A percentile compares a stretch with the other conserved stretches of the same genome.
Conservation (phyloP, 1,140 invertebrate species). For the Campodea augens region DNA sequence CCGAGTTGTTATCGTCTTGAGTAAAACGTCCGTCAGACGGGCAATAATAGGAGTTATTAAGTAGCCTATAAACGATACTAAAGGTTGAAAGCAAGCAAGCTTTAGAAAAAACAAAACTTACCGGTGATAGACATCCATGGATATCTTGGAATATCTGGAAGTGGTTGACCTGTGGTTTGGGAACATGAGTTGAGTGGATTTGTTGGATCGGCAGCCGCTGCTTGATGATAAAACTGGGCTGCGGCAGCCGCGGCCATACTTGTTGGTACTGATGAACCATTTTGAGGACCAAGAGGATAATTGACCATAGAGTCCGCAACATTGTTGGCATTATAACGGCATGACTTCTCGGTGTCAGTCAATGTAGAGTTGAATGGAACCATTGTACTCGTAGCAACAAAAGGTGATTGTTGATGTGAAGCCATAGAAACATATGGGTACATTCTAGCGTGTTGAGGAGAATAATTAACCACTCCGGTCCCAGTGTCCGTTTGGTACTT, state of each 20-base stretch:
- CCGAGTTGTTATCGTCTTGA: no score
- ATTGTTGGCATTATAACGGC: slow-evolving; percentile 48
- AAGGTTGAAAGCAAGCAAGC: no score
- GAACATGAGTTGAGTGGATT: slow-evolving; percentile 35
- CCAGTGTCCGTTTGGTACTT: slow-evolving; percentile 51
- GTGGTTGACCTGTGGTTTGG: slow-evolving; percentile 44
- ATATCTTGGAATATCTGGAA: slow-evolving; percentile 74
- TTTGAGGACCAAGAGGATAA: slow-evolving; percentile 41
- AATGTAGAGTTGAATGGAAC: slow-evolving; percentile 34
- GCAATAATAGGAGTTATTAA: no score
- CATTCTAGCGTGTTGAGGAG: slow-evolving; percentile 27
- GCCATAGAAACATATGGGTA: slow-evolving; percentile 46
- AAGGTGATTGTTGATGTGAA: slow-evolving; percentile 45
- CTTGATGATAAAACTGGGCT: slow-evolving; percentile 73
- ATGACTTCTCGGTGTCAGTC: slow-evolving; percentile 50
- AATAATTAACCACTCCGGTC: slow-evolving; percentile 20
- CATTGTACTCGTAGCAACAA: slow-evolving; percentile 40
- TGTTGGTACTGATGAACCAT: slow-evolving; percentile 38
- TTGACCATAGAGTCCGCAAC: slow-evolving; percentile 58
- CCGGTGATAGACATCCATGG: slow-evolving; percentile 96
- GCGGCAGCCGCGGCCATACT: slow-evolving; percentile 32
- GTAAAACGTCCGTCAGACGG: no score
- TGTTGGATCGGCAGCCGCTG: slow-evolving; percentile 37
- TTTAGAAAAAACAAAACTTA: slow-evolving; percentile 36
- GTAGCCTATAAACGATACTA: no score